phyloP scores from a whole-genome alignment of 2,113 vertebrate genomes.

The Cryptomyrus ogoouensis region DNA sequence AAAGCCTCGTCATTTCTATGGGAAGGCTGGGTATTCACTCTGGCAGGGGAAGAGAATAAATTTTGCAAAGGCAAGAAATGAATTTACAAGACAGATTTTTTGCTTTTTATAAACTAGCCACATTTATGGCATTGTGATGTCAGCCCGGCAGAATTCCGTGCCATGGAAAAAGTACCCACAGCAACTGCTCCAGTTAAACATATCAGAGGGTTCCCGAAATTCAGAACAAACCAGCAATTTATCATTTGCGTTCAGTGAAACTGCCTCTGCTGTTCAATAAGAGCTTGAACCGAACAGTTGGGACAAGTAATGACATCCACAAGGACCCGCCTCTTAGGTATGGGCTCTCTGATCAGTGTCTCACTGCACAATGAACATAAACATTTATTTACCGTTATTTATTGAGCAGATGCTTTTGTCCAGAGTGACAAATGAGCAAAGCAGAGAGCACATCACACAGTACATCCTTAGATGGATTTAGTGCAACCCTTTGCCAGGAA shows the following conservation, averaged over 20 bases:
- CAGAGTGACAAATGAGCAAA: not conserved
- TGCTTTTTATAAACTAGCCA: not conserved
- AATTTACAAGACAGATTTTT: not conserved
- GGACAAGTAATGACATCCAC: not conserved
- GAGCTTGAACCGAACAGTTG: not conserved
- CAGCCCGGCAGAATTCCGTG: not conserved
- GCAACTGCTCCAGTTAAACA: not conserved
- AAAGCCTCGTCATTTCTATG: not conserved
- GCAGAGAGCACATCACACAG: not conserved
- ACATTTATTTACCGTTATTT: not conserved
- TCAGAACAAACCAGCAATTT: not conserved
- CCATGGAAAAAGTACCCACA: not conserved
- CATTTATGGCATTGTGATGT: conserved; percentile 8
- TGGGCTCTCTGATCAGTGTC: not conserved
- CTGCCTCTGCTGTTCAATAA: not conserved
- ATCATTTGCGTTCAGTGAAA: not conserved
- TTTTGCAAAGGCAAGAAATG: not conserved
- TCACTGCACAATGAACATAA: not conserved
- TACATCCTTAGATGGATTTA: not conserved
- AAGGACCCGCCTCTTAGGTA: not conserved
- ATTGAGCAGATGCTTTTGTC: not conserved
- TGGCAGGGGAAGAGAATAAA: not conserved
- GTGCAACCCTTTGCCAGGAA: not conserved
- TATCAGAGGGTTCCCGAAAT: not conserved
- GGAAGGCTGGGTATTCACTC: too few species aligned